Evolutionary conservation across 2,797 vertebrate genomes (phyloP).

Genomic region (Sebastes hopkinsi): DNA sequence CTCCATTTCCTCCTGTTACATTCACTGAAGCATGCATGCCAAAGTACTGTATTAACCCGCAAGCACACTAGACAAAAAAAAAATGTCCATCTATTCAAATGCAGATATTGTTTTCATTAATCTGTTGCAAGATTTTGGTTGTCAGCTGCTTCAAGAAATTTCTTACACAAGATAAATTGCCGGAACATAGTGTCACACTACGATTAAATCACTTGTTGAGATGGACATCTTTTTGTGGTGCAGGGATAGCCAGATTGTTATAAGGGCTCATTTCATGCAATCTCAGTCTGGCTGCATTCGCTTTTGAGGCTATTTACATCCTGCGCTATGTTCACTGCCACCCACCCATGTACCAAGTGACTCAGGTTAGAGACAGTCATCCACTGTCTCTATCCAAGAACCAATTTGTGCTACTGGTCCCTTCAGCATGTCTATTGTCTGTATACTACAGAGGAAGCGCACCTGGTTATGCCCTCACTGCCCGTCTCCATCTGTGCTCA

Average conservation of each 20-base stretch:
- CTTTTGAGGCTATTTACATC: slow-evolving; percentile 69
- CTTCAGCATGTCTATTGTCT: slow-evolving; percentile 87
- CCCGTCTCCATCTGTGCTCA: slow-evolving; percentile 89
- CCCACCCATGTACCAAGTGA: slow-evolving; percentile 69
- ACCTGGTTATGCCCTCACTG: slow-evolving; percentile 89
- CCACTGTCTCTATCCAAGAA: slow-evolving; percentile 68
- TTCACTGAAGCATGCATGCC: slow-evolving; percentile 55
- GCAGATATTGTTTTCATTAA: slow-evolving; percentile 12
- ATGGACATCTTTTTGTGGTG: slow-evolving; percentile 72
- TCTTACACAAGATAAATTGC: background rate
- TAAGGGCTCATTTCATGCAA: slow-evolving; percentile 74
- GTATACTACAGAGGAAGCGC: slow-evolving; percentile 88
- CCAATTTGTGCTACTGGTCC: slow-evolving; percentile 73
- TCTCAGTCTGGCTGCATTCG: slow-evolving; percentile 68
- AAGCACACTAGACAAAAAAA: slow-evolving; percentile 32
- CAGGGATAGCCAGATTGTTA: slow-evolving; percentile 58
- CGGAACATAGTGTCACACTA: slow-evolving; percentile 5
- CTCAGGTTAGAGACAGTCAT: slow-evolving; percentile 69
- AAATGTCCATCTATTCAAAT: slow-evolving; percentile 60
- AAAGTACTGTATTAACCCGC: slow-evolving; percentile 18
- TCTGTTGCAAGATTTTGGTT: background rate
- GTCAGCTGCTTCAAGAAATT: background rate
- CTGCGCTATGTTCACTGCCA: slow-evolving; percentile 59
- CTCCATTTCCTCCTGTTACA: background rate
- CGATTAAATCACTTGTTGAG: slow-evolving; percentile 33